Base-by-base conservation (phyloP, 2,888 invertebrate genomes). In the Volucella zonaria region DNA sequence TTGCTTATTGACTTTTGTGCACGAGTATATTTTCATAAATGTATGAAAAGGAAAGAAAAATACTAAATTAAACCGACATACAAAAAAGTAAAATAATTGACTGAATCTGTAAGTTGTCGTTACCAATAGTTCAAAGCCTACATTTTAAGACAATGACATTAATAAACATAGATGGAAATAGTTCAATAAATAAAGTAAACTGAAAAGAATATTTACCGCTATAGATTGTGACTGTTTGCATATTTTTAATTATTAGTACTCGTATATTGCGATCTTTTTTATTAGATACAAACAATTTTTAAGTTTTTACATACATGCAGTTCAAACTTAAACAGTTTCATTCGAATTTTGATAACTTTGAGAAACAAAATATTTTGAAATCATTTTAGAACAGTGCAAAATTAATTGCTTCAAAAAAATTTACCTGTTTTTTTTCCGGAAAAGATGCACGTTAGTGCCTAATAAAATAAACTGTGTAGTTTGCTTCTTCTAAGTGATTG, bases 1-100 rank as follows among this genome's bases (percentile, higher is more conserved):
- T 71, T 74, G 82, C 67, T 67, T 81, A 85, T 85, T 85, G 85
- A 81, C 81, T 76, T 81, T 73, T 51, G 77, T 82, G 66, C 67
- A 67, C 18, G 67, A 74, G 51, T 73, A 61, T 52, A 52, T 66
- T 56, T 54, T 58, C 38, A 38, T 66, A 11, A 49, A 11, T 52
- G 68, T 52, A 68, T 15, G 18, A 8, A 12, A 43, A 42, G 31
- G 6, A 31, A 31, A 31, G 18, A 23, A 31, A 31, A 6, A 3
- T 31, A 31, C 31, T 31, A 31, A 52, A 56, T 38, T 31, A 10
- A 75, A 51, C 23, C 10, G 67, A 52, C 3, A 23, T 6, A 76
- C 56, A 10, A 52, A 56, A 67, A 6, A 43, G 10, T 59, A n/a
- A 71, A 42, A 45, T 80, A 85, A 85, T 85, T 85, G 85, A 85